phyloP scores from a whole-genome alignment of 2,113 vertebrate species.

The Phoenicopterus ruber region DNA sequence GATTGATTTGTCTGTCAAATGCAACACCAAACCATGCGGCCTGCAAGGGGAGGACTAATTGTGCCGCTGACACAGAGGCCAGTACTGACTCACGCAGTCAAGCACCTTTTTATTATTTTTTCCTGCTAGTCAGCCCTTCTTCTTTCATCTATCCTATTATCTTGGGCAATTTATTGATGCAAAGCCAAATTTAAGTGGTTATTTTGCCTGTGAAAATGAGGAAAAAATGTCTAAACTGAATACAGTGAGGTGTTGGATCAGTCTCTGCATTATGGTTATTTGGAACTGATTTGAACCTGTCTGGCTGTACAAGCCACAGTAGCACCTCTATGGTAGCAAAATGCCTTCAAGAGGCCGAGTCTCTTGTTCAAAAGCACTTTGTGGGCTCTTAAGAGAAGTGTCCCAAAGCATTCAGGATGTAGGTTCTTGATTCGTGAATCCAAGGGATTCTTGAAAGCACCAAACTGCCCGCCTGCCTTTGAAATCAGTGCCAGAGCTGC shows the following conservation, averaged over 20 bases:
- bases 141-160: constrained; percentile 40
- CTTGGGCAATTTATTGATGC: constrained; percentile 24
- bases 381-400: neutral
- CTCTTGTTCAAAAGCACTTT: neutral
- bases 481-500: neutral
- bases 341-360: neutral
- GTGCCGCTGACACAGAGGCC: constrained; percentile 7
- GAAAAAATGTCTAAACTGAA: neutral
- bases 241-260: neutral
- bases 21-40: constrained; percentile 32
- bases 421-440: neutral
- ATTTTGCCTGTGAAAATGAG: constrained; percentile 11
- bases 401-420: neutral
- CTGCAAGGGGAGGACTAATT: constrained; percentile 56
- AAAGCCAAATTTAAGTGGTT: constrained; percentile 28
- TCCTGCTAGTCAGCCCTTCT: constrained; percentile 34
- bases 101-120: constrained; percentile 61
- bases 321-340: neutral
- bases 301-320: neutral
- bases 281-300: neutral
- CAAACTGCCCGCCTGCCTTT: neutral
- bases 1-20: constrained; percentile 71
- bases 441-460: neutral
- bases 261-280: neutral
- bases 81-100: constrained; percentile 32